These are phyloP conservation scores for Myxocyprinus asiaticus DNA, from an alignment of 2,113 vertebrate species.

Conservation along the genomic window DNA sequence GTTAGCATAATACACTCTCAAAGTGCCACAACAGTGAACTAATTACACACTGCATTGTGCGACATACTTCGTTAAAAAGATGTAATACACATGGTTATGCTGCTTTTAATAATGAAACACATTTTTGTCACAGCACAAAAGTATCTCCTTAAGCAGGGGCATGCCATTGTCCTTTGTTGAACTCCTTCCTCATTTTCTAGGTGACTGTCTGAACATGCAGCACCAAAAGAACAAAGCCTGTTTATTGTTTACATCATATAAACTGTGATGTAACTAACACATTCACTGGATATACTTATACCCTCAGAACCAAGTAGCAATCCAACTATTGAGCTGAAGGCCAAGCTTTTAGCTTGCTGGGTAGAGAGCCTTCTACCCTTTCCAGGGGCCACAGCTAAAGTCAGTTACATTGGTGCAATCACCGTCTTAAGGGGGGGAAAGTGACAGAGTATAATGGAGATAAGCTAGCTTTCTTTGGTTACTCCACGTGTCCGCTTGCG, in stretches of 20 bases:
- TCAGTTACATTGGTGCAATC: too few relatives aligned
- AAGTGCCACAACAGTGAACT: too few relatives aligned
- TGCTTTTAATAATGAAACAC: too few relatives aligned
- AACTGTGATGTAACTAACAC: background rate
- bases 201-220: background rate
- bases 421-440: too few relatives aligned
- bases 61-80: too few relatives aligned
- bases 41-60: too few relatives aligned
- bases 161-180: background rate
- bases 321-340: background rate
- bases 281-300: background rate
- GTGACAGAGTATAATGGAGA: too few relatives aligned
- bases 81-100: too few relatives aligned
- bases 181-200: background rate
- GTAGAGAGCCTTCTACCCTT: background rate
- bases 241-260: slow-evolving; percentile 14
- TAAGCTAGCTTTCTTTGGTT: too few relatives aligned
- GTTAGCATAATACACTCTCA: too few relatives aligned
- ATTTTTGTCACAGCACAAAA: background rate
- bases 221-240: slow-evolving; percentile 2
- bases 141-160: background rate
- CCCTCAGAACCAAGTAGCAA: background rate
- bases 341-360: background rate
- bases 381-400: background rate
- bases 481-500: too few relatives aligned